These are phyloP conservation scores for Leptopilina boulardi DNA, from an alignment of 1,140 invertebrate genomes.

Conservation along the genomic window DNA sequence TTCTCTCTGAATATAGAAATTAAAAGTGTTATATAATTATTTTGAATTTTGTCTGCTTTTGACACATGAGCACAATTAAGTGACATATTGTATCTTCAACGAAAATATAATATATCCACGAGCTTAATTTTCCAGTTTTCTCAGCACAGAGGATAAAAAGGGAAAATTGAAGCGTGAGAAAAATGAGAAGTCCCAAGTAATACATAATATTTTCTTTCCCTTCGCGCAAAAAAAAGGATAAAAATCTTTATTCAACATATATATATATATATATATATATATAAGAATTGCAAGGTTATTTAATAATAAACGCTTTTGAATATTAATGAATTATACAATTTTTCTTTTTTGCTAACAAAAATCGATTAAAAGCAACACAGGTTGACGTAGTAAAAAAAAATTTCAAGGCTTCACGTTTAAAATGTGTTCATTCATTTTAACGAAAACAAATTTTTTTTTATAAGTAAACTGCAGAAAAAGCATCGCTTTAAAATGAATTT, in stretches of 20 bases:
- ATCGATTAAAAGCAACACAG: not conserved
- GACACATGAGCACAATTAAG: not conserved
- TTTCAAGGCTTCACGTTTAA: not conserved
- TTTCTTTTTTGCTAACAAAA: not conserved
- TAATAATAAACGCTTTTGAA: too few relatives aligned
- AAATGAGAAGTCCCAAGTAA: not conserved
- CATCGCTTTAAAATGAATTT: not conserved
- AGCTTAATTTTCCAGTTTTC: not conserved
- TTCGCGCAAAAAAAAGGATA: too few relatives aligned
- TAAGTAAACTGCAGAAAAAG: not conserved
- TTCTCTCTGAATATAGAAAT: not conserved
- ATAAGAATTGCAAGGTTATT: too few relatives aligned
- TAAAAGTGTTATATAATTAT: not conserved
- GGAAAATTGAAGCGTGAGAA: not conserved
- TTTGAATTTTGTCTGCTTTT: not conserved
- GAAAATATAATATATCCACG: not conserved
- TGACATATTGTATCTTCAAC: too few relatives aligned
- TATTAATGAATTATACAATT: not conserved
- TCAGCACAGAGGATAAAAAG: not conserved
- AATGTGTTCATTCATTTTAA: not conserved
- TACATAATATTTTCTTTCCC: too few relatives aligned
- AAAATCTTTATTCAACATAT: too few relatives aligned
- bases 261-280: too few relatives aligned
- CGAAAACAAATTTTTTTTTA: not conserved
- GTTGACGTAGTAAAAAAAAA: not conserved